These are phyloP conservation scores for Silvanus unidentatus DNA, from an alignment of 2,888 invertebrate genomes.

Conservation along the genomic window DNA sequence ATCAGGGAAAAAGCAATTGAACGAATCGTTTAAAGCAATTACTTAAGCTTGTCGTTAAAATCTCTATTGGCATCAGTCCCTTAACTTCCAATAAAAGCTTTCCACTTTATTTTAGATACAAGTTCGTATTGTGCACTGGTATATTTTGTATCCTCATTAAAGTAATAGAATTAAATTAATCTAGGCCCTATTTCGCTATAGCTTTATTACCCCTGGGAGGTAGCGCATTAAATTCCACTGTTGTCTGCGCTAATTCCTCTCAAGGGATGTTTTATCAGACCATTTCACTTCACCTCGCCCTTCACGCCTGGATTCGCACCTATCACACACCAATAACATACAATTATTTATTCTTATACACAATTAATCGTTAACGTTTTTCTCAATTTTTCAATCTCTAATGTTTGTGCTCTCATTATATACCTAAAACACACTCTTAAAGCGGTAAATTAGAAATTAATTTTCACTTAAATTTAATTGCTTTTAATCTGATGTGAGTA, in stretches of 20 bases:
- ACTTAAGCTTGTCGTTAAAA: conserved; percentile 29
- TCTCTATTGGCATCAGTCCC: conserved; percentile 14
- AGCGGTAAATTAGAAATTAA: neutral
- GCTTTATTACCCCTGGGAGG: conserved; percentile 40
- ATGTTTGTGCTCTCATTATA: too few relatives aligned
- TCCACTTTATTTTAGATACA: conserved; percentile 32
- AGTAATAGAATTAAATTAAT: conserved; percentile 54
- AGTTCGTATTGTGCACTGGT: conserved; percentile 17
- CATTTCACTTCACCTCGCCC: conserved; percentile 27
- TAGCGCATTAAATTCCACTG: conserved; percentile 41
- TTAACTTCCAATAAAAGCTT: conserved; percentile 22
- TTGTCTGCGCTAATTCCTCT: conserved; percentile 44
- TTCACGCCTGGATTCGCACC: conserved; percentile 31
- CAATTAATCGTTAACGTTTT: too few relatives aligned
- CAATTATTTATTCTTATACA: neutral
- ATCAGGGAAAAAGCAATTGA: conserved; percentile 26
- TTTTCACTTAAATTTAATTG: neutral
- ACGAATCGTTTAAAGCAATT: conserved; percentile 34
- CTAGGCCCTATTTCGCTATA: conserved; percentile 42
- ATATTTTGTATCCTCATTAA: conserved; percentile 53
- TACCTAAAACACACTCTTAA: too few relatives aligned
- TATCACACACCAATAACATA: conserved; percentile 8
- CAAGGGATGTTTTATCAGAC: conserved; percentile 39
- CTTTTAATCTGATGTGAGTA: neutral
- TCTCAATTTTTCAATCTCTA: too few relatives aligned